A percentile compares a stretch with the other conserved stretches of the same genome.
Conservation (phyloP, 2,797 vertebrate genomes). For the Onychomys leucogaster region DNA sequence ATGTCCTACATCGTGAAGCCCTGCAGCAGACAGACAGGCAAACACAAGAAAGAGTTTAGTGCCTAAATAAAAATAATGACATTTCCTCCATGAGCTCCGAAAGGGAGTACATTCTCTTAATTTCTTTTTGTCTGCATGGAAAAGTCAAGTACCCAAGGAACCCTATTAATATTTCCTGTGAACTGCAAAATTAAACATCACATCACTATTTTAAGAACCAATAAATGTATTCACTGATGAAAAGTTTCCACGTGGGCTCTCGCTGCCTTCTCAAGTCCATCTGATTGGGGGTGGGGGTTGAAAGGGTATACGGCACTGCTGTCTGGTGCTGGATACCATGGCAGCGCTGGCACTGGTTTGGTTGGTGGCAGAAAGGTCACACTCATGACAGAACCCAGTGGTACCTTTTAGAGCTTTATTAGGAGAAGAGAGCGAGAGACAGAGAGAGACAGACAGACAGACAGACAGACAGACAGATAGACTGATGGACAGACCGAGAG, state of each 20-base stretch:
- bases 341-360: no score
- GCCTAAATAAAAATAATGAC: neutral
- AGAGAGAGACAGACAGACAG: no score
- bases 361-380: no score
- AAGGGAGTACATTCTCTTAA: neutral
- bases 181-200: constrained; percentile 44
- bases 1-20: neutral
- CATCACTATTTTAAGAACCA: constrained; percentile 95
- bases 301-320: no score
- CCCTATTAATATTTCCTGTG: neutral
- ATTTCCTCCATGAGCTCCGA: neutral
- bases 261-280: constrained; percentile 88
- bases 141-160: neutral
- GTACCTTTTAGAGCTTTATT: no score
- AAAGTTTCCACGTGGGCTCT: constrained; percentile 94
- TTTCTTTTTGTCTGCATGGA: neutral
- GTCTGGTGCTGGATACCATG: no score
- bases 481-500: no score
- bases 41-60: neutral
- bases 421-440: no score
- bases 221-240: constrained; percentile 97
- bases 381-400: no score
- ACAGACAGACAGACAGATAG: no score
- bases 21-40: neutral
- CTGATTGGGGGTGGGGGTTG: constrained; percentile 53